Evolutionary conservation across 2,113 vertebrate genomes (phyloP).

Genomic region (Cisticola juncidis): DNA sequence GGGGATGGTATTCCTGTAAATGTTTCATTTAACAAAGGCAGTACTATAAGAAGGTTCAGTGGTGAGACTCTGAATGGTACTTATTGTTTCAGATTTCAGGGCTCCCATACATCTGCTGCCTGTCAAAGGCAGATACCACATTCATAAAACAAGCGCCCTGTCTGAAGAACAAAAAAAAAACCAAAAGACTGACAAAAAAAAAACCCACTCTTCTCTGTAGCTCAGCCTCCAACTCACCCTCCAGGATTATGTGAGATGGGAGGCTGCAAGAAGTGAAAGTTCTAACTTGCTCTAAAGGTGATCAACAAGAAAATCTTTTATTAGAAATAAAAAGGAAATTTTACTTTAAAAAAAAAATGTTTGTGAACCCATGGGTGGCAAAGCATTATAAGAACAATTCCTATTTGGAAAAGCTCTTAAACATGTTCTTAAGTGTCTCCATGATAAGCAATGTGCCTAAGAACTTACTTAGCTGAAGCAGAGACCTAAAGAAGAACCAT

Average conservation of each 20-base stretch:
- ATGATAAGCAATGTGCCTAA: background rate
- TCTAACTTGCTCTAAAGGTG: background rate
- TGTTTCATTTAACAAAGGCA: slow-evolving; percentile 86
- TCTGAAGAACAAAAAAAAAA: slow-evolving; percentile 42
- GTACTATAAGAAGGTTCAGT: slow-evolving; percentile 71
- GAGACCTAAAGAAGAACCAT: background rate
- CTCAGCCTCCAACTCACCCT: background rate
- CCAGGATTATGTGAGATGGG: background rate
- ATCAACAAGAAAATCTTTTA: background rate
- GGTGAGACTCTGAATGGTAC: slow-evolving; percentile 82
- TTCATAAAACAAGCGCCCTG: slow-evolving; percentile 83
- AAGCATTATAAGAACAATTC: background rate
- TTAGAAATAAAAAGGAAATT: background rate
- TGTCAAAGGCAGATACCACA: slow-evolving; percentile 87
- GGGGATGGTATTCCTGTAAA: slow-evolving; percentile 80
- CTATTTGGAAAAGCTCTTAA: background rate
- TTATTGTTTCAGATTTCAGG: slow-evolving; percentile 87
- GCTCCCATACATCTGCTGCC: slow-evolving; percentile 87
- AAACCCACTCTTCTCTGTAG: background rate
- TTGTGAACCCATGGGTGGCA: background rate
- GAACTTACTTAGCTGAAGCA: background rate
- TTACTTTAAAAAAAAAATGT: background rate
- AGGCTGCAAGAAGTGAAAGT: slow-evolving; percentile 34
- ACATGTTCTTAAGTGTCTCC: background rate
- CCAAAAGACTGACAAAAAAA: no score